Evolutionary conservation across 2,888 invertebrate genomes (phyloP).

Genomic region (Eudemis profundana): DNA sequence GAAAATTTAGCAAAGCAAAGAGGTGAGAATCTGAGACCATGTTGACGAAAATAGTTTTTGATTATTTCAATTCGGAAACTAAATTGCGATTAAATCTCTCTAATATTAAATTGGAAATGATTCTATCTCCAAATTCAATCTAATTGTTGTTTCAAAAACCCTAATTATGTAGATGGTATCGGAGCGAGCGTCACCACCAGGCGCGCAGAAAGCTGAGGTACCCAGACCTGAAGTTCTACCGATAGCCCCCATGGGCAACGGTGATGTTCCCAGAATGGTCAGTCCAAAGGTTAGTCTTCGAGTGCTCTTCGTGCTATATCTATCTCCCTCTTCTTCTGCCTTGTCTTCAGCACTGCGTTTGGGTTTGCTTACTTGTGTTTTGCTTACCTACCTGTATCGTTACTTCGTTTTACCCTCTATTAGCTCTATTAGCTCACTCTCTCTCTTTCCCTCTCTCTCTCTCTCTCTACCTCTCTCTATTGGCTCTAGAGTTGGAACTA

Average conservation of each 20-base stretch:
- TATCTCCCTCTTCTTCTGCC: background rate
- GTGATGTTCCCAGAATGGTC: slow-evolving; percentile 35
- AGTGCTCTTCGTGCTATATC: background rate
- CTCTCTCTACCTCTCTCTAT: too few relatives aligned
- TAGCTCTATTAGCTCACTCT: background rate
- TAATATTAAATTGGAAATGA: too few relatives aligned
- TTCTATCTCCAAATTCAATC: too few relatives aligned
- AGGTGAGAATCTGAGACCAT: too few relatives aligned
- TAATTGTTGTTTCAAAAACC: background rate
- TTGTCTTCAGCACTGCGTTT: background rate
- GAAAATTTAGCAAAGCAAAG: too few relatives aligned
- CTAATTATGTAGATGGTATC: slow-evolving; percentile 13
- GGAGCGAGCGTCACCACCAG: slow-evolving; percentile 4
- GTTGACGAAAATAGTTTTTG: too few relatives aligned
- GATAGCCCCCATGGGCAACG: slow-evolving; percentile 18
- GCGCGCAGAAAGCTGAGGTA: slow-evolving; percentile 8
- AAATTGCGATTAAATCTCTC: too few relatives aligned
- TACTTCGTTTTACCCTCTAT: background rate
- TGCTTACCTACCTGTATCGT: background rate
- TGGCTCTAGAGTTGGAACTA: too few relatives aligned
- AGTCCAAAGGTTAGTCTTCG: slow-evolving; percentile 36
- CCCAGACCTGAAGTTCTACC: slow-evolving; percentile 22
- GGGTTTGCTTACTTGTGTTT: background rate
- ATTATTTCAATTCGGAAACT: too few relatives aligned
- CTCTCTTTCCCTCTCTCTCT: too few relatives aligned